phyloP scores from a whole-genome alignment of 2,113 vertebrate species.

The Mastomys coucha region DNA sequence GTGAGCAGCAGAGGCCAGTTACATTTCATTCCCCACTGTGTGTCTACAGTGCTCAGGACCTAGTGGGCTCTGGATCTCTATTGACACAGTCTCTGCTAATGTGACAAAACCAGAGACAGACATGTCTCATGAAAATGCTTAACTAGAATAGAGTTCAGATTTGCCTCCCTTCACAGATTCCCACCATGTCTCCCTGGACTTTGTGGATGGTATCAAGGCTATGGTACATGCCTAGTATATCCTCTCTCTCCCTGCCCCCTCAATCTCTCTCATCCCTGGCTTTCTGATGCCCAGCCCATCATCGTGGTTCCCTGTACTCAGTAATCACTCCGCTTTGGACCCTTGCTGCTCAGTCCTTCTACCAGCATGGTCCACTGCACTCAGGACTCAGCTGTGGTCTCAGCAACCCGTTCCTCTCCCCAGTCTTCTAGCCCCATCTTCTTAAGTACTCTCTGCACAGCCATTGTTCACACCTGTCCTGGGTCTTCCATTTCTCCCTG shows the following conservation, averaged over 20 bases:
- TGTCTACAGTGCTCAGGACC: not conserved
- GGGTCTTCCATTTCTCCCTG: not conserved
- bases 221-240: not conserved
- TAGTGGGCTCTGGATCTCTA: no score
- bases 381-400: not conserved
- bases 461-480: not conserved
- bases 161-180: not conserved
- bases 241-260: not conserved
- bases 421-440: no score
- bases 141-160: not conserved
- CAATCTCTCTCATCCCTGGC: accelerated
- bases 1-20: not conserved
- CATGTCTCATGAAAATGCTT: not conserved
- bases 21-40: not conserved
- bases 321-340: not conserved
- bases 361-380: not conserved
- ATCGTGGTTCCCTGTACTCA: not conserved
- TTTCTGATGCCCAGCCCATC: not conserved
- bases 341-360: not conserved
- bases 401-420: not conserved
- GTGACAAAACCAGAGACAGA: not conserved
- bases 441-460: not conserved
- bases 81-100: not conserved
- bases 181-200: not conserved
- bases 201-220: not conserved